phyloP scores from a whole-genome alignment of 2,888 invertebrate genomes.

The Macrophya annulata region DNA sequence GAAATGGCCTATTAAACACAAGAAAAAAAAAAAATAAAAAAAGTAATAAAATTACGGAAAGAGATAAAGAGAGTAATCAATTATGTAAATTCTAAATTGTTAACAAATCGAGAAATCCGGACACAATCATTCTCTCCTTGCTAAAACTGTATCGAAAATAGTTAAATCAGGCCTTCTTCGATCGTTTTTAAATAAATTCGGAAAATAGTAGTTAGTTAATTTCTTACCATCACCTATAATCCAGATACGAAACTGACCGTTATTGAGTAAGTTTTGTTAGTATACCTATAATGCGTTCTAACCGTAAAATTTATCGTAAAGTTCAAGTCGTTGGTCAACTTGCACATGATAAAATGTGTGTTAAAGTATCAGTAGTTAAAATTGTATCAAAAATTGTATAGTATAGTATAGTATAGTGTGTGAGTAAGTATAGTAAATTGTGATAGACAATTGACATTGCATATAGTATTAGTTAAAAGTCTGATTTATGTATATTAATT shows the following conservation, averaged over 20 bases:
- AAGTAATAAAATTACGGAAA: neutral
- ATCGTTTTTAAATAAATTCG: neutral
- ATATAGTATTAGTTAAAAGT: neutral
- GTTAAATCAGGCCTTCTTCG: neutral
- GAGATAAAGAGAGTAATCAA: neutral
- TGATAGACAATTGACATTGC: neutral
- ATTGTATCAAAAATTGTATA: neutral
- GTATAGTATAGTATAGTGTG: slow-evolving; percentile 5
- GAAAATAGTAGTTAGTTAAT: neutral
- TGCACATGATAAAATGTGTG: slow-evolving; percentile 35
- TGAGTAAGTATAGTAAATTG: neutral
- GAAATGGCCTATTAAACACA: slow-evolving; percentile 8
- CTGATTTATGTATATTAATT: neutral
- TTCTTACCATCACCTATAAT: neutral
- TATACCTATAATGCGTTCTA: neutral
- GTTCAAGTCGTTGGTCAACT: slow-evolving; percentile 51
- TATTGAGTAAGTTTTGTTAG: slow-evolving; percentile 19
- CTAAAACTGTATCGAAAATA: neutral
- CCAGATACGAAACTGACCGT: neutral
- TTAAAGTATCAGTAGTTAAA: neutral
- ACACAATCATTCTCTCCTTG: neutral
- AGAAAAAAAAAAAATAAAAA: neutral
- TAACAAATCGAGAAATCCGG: neutral
- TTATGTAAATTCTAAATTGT: neutral
- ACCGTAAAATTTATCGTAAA: slow-evolving; percentile 27